Percentiles rank a stretch among this genome's conserved stretches.
Evolutionary conservation across 2,113 vertebrate species (phyloP).

Genomic region (Martes martes): DNA sequence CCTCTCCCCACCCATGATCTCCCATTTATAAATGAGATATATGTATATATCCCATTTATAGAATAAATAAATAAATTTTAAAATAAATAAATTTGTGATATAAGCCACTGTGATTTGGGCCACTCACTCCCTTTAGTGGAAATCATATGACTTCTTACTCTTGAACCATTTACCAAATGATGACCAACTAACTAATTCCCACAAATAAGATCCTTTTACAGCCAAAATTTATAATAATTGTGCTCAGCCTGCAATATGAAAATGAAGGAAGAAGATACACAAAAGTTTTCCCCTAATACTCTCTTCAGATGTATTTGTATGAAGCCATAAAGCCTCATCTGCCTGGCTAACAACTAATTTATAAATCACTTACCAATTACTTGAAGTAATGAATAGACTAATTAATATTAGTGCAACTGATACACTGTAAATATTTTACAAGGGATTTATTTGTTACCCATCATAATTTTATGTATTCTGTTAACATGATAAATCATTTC

Average conservation of each 20-base stretch:
- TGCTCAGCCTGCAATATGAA: background rate
- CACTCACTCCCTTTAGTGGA: background rate
- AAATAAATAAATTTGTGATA: background rate
- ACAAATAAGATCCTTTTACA: background rate
- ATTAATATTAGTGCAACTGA: slow-evolving; percentile 80
- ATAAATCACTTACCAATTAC: slow-evolving; percentile 65
- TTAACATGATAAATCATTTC: slow-evolving; percentile 77
- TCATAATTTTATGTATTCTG: slow-evolving; percentile 63
- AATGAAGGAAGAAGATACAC: background rate
- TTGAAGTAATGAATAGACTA: slow-evolving; percentile 70
- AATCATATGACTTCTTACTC: background rate
- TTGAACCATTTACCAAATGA: background rate
- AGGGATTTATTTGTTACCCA: slow-evolving; percentile 72
- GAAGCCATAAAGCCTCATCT: background rate
- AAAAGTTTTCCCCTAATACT: background rate
- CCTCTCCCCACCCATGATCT: background rate
- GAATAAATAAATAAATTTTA: background rate
- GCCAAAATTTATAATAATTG: background rate
- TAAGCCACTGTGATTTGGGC: background rate
- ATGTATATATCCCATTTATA: background rate
- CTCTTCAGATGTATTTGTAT: background rate
- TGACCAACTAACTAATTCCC: background rate
- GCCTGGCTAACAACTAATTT: background rate
- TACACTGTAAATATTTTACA: slow-evolving; percentile 78
- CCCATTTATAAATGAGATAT: background rate